Evolutionary conservation across 2,888 invertebrate species (phyloP).

Genomic region (Romanomermis culicivorax): DNA sequence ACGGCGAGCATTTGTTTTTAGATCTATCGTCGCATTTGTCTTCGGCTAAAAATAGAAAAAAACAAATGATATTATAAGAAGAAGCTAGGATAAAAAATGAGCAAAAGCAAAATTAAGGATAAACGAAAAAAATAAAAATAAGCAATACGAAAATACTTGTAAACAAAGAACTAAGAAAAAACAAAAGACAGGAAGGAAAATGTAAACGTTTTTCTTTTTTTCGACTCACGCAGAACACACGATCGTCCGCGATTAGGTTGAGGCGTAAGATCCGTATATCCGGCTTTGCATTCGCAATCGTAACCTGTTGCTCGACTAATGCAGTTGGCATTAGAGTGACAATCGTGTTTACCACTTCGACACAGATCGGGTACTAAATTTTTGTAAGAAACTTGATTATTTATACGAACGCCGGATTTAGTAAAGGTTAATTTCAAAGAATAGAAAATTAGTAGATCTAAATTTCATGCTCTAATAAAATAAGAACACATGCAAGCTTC

Average conservation of each 20-base stretch:
- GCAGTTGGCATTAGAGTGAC: neutral
- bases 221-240: constrained; percentile 26
- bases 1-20: constrained; percentile 4
- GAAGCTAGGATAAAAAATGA: neutral
- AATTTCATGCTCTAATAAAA: no score
- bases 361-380: constrained; percentile 18
- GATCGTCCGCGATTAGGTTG: constrained; percentile 14
- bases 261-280: neutral
- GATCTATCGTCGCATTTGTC: neutral
- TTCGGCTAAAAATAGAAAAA: neutral
- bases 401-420: no score
- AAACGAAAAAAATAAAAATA: neutral
- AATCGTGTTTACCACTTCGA: constrained; percentile 10
- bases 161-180: no score
- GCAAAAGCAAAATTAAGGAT: neutral
- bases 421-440: no score
- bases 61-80: neutral
- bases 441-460: no score
- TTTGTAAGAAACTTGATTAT: no score
- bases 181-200: no score
- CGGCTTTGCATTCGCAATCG: constrained; percentile 1
- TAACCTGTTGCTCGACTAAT: neutral
- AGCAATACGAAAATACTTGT: no score
- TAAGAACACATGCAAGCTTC: no score
- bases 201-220: no score